Evolutionary conservation across 2,888 invertebrate genomes (phyloP).

Genomic region (Standfussiana lucernea): DNA sequence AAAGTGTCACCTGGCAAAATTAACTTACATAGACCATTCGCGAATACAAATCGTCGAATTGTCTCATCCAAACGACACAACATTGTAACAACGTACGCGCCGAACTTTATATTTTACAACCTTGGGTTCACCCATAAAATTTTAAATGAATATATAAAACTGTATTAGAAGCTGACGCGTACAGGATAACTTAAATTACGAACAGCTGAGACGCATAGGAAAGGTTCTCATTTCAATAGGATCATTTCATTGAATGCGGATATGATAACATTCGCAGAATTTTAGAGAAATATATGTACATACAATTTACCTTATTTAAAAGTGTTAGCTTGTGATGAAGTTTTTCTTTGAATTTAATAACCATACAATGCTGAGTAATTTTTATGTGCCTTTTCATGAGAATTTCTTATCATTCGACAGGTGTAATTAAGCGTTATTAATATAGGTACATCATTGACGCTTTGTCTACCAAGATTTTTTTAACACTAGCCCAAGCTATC

Average conservation of each 20-base stretch:
- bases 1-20: background rate
- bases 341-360: background rate
- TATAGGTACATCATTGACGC: background rate
- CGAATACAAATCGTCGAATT: background rate
- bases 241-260: background rate
- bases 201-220: conserved; percentile 34
- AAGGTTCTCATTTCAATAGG: background rate
- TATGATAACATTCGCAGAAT: background rate
- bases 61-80: background rate
- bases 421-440: background rate
- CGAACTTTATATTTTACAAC: conserved; percentile 61
- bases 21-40: background rate
- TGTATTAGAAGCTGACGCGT: conserved; percentile 52
- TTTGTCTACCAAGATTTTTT: background rate
- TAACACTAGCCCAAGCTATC: background rate
- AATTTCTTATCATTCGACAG: background rate
- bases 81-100: conserved; percentile 43
- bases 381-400: background rate
- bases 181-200: conserved; percentile 42
- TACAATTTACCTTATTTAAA: background rate
- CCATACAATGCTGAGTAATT: too few species aligned
- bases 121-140: conserved; percentile 60
- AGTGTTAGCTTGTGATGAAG: background rate
- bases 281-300: too few species aligned
- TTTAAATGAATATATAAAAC: conserved; percentile 62